Conservation (phyloP, 2,797 vertebrate genomes). For the Nyctibius grandis region DNA sequence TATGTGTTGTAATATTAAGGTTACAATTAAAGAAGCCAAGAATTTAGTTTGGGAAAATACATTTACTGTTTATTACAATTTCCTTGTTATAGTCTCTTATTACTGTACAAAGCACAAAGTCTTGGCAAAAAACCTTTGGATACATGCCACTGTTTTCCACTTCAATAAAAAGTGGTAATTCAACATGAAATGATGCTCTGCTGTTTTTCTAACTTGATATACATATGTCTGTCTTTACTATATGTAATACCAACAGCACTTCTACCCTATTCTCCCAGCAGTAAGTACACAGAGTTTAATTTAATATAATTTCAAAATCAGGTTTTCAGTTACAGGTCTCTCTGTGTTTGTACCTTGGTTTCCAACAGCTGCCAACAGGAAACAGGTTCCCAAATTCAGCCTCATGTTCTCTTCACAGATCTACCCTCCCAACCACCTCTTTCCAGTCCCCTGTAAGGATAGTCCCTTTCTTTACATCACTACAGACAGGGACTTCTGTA, state of each 20-base stretch:
- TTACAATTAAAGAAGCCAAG: not conserved
- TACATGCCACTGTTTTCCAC: not conserved
- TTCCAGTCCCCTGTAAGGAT: not conserved
- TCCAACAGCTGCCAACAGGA: not conserved
- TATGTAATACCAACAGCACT: not conserved
- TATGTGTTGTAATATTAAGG: not conserved
- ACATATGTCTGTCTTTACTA: not conserved
- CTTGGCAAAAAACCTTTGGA: not conserved
- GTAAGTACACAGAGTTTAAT: not conserved
- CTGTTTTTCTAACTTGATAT: not conserved
- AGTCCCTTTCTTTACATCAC: not conserved
- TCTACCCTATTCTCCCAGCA: not conserved
- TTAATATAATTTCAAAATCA: rapidly evolving
- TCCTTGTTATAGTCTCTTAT: not conserved
- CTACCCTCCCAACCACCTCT: not conserved
- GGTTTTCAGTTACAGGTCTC: not conserved
- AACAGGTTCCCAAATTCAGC: not conserved
- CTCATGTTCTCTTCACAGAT: not conserved
- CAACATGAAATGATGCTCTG: not conserved
- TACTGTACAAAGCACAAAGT: not conserved
- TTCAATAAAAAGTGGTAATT: not conserved
- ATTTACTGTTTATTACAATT: not conserved
- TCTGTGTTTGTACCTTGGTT: not conserved
- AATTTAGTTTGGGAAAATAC: not conserved
- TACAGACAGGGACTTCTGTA: not conserved